These are phyloP conservation scores for Pantala flavescens DNA, from an alignment of 1,140 invertebrate genomes.

Conservation along the genomic window DNA sequence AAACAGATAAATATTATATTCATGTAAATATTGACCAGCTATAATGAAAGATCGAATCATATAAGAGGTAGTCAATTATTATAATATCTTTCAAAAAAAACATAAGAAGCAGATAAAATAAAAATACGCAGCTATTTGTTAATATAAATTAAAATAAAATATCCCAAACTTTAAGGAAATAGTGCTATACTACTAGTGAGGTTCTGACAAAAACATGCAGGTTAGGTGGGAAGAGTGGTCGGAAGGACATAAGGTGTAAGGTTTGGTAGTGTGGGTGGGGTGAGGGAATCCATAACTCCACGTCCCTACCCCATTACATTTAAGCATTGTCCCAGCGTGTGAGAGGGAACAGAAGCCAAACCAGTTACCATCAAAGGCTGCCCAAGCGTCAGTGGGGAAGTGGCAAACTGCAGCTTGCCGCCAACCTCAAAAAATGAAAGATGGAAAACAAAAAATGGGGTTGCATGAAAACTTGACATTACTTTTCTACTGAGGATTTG, in stretches of 20 bases:
- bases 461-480: neutral
- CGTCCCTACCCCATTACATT: constrained; percentile 11
- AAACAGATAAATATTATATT: no score
- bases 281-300: neutral
- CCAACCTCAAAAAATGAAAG: constrained; percentile 25
- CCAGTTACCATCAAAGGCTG: constrained; percentile 26
- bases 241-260: neutral
- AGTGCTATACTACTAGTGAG: no score
- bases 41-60: no score
- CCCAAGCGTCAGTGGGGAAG: constrained; percentile 27
- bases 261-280: neutral
- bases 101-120: no score
- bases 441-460: constrained; percentile 23
- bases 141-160: no score
- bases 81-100: no score
- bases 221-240: neutral
- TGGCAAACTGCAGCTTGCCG: constrained; percentile 26
- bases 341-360: constrained; percentile 22
- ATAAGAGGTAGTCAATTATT: no score
- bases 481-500: neutral
- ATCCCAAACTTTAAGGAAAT: no score
- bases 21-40: no score
- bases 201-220: neutral
- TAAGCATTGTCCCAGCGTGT: constrained; percentile 7
- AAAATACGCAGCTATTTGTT: no score